These are phyloP conservation scores for Scortum barcoo DNA, from an alignment of 2,113 vertebrate species.

Conservation along the genomic window DNA sequence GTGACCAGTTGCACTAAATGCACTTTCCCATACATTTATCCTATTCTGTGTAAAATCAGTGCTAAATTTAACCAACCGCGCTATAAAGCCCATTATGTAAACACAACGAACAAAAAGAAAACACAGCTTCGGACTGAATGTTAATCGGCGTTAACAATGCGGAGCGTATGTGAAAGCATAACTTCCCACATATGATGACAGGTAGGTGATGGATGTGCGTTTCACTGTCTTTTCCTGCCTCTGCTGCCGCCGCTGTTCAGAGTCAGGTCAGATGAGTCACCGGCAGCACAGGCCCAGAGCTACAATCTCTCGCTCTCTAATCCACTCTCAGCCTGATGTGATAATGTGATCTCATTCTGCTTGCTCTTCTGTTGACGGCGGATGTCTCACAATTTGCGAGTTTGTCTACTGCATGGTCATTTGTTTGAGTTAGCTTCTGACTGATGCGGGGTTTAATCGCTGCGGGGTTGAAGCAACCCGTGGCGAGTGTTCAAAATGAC, in stretches of 20 bases:
- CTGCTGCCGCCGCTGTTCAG: slow-evolving; percentile 51
- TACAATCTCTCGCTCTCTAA: slow-evolving; percentile 66
- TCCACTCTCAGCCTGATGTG: slow-evolving; percentile 69
- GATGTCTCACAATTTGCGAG: slow-evolving; percentile 22
- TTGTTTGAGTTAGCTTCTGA: slow-evolving; percentile 24
- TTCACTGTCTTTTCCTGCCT: slow-evolving; percentile 28
- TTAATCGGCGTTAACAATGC: slow-evolving; percentile 31
- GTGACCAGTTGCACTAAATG: neutral
- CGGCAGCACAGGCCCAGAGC: slow-evolving; percentile 66
- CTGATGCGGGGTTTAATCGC: neutral
- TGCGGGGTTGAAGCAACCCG: neutral
- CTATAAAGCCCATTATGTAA: neutral
- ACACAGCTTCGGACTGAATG: neutral
- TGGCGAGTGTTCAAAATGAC: neutral
- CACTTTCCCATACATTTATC: neutral
- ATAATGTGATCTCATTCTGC: slow-evolving; percentile 67
- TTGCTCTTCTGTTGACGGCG: slow-evolving; percentile 33
- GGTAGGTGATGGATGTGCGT: slow-evolving; percentile 35
- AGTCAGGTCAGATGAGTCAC: slow-evolving; percentile 82
- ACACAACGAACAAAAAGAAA: neutral
- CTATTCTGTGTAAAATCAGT: neutral
- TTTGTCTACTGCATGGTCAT: slow-evolving; percentile 3
- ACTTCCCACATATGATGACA: slow-evolving; percentile 21
- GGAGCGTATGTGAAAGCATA: slow-evolving; percentile 1
- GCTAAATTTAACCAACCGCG: neutral